These are phyloP conservation scores for Shinisaurus crocodilurus DNA, from an alignment of 2,113 vertebrate species.

Conservation along the genomic window DNA sequence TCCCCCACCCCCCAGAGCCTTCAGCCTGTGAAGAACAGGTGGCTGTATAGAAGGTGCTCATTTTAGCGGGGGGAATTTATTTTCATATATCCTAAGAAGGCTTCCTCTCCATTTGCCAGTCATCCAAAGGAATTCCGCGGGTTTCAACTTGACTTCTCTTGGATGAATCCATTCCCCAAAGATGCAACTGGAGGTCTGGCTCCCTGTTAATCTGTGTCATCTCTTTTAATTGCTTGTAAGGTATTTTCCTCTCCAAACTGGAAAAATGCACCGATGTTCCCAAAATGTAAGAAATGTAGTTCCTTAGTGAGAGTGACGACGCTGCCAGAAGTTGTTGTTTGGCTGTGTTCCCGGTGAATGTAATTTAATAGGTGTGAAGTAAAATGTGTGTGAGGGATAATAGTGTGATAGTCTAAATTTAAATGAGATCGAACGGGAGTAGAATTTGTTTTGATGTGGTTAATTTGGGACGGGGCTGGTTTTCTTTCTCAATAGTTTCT, in stretches of 20 bases:
- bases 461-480: constrained; percentile 35
- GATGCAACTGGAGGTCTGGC: constrained; percentile 44
- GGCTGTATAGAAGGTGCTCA: not conserved
- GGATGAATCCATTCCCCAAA: constrained; percentile 43
- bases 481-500: not conserved
- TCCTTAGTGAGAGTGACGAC: constrained; percentile 51
- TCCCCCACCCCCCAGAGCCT: rapidly evolving
- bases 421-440: constrained; percentile 39
- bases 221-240: constrained; percentile 49
- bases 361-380: constrained; percentile 74
- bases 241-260: constrained; percentile 38
- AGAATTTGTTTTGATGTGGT: constrained; percentile 1
- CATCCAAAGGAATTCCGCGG: not conserved
- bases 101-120: constrained; percentile 50
- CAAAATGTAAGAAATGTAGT: constrained; percentile 51
- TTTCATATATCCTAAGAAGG: constrained; percentile 34
- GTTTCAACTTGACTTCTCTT: constrained; percentile 38
- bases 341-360: constrained; percentile 64
- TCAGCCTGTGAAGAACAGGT: not conserved
- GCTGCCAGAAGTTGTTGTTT: constrained; percentile 61
- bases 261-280: constrained; percentile 30
- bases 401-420: constrained; percentile 65
- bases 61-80: constrained; percentile 3
- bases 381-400: constrained; percentile 60
- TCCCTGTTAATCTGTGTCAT: constrained; percentile 50